Conservation (phyloP, 1,140 invertebrate species). For the Goniozus legneri region DNA sequence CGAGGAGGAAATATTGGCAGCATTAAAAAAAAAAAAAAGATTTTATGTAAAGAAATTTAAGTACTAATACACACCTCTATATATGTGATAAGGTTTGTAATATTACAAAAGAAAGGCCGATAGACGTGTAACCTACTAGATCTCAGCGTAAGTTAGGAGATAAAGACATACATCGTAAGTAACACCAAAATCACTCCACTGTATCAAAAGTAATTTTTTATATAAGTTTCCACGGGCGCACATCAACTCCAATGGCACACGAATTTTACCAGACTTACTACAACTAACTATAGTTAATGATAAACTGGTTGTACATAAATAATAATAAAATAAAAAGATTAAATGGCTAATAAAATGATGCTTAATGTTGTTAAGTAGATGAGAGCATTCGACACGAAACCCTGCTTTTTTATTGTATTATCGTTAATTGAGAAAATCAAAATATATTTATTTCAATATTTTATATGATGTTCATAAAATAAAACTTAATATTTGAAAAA, state of each 20-base stretch:
- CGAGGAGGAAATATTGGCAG: constrained; percentile 38
- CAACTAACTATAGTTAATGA: constrained; percentile 35
- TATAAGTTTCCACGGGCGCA: constrained; percentile 49
- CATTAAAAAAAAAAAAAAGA: constrained; percentile 33
- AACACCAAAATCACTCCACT: constrained; percentile 51
- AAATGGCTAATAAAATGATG: constrained; percentile 42
- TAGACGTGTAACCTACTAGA: constrained; percentile 47
- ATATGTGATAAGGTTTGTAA: constrained; percentile 52
- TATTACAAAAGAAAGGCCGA: constrained; percentile 35
- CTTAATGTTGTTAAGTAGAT: constrained; percentile 49
- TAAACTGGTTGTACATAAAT: constrained; percentile 50
- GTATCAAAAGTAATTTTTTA: constrained; percentile 52
- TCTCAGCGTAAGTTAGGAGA: constrained; percentile 48
- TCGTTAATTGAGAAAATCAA: too few species aligned
- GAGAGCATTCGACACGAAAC: constrained; percentile 15
- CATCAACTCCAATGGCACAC: constrained; percentile 49
- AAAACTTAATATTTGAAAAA: too few species aligned
- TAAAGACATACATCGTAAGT: constrained; percentile 39
- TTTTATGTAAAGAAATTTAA: constrained; percentile 41
- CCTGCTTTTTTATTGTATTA: not conserved
- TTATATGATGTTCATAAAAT: too few species aligned
- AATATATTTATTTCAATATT: too few species aligned
- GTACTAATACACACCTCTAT: constrained; percentile 36
- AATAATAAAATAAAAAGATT: constrained; percentile 43
- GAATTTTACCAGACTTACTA: constrained; percentile 40